These are phyloP conservation scores for Nanorana parkeri DNA, from an alignment of 2,113 vertebrate genomes.

Conservation along the genomic window DNA sequence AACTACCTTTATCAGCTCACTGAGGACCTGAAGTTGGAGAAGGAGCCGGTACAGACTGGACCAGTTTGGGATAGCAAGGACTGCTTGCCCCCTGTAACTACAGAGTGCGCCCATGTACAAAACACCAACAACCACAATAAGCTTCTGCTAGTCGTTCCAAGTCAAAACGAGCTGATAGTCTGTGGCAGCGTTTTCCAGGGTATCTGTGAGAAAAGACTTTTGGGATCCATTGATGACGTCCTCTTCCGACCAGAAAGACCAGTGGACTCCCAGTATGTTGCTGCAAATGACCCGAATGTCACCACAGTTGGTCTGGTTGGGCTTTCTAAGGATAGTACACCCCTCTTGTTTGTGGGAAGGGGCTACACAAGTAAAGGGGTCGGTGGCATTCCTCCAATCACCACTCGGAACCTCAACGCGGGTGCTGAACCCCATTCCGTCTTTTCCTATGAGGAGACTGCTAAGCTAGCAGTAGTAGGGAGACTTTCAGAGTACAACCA, in stretches of 20 bases:
- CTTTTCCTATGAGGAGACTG: conserved; percentile 96
- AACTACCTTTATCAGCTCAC: conserved; percentile 92
- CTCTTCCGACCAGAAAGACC: conserved; percentile 87
- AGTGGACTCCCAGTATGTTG: conserved; percentile 94
- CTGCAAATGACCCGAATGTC: conserved; percentile 93
- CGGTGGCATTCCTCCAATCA: conserved; percentile 89
- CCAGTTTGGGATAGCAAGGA: conserved; percentile 91
- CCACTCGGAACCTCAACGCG: conserved; percentile 83
- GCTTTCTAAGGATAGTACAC: conserved; percentile 75
- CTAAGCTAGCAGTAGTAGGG: conserved; percentile 90
- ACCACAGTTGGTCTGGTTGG: conserved; percentile 93
- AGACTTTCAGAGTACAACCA: conserved; percentile 96
- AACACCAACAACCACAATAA: conserved; percentile 91
- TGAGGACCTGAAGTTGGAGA: conserved; percentile 78
- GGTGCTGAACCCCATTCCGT: conserved; percentile 81
- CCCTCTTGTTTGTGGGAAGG: conserved; percentile 90
- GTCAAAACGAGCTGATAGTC: conserved; percentile 85
- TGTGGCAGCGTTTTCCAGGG: conserved; percentile 95
- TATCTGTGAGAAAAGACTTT: conserved; percentile 89
- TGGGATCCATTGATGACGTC: conserved; percentile 72
- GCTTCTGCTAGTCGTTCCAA: conserved; percentile 85
- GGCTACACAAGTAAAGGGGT: conserved; percentile 89
- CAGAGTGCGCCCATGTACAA: conserved; percentile 88
- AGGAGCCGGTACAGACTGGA: conserved; percentile 76
- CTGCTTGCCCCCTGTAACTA: conserved; percentile 88